These are phyloP conservation scores for Pseudachorutes palmiensis DNA, from an alignment of 1,140 invertebrate species.

Conservation along the genomic window DNA sequence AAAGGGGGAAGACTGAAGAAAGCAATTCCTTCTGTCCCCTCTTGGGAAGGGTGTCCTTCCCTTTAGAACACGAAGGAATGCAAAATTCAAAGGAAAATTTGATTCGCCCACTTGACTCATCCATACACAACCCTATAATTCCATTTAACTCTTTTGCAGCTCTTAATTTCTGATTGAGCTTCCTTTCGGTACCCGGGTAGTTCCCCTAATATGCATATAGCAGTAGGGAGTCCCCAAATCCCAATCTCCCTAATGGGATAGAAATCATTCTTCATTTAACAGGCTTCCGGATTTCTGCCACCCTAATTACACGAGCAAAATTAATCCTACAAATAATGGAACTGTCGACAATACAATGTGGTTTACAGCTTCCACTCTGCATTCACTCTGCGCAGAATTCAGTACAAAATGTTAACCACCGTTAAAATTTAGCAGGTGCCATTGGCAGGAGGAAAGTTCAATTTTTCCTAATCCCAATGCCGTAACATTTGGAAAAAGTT, in stretches of 20 bases:
- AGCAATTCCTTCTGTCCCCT: too few relatives aligned
- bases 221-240: too few relatives aligned
- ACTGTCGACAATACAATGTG: not conserved
- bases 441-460: too few relatives aligned
- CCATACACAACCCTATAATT: too few relatives aligned
- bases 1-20: not conserved
- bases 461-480: too few relatives aligned
- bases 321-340: not conserved
- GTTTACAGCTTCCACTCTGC: too few relatives aligned
- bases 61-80: not conserved
- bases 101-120: slow-evolving; percentile 3
- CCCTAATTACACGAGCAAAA: not conserved
- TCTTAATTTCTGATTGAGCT: not conserved
- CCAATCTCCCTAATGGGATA: slow-evolving; percentile 8
- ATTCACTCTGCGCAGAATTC: too few relatives aligned
- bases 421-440: too few relatives aligned
- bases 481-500: too few relatives aligned
- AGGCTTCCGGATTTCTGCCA: not conserved
- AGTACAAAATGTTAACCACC: not conserved
- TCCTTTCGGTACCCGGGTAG: too few relatives aligned
- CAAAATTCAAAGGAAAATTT: not conserved
- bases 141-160: not conserved
- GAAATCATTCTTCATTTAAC: slow-evolving; percentile 9
- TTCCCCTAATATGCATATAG: too few relatives aligned
- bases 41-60: too few relatives aligned